A percentile compares a stretch with the other conserved stretches of the same genome.
Evolutionary conservation across 2,113 vertebrate genomes (phyloP).

Genomic region (Urocitellus parryii): DNA sequence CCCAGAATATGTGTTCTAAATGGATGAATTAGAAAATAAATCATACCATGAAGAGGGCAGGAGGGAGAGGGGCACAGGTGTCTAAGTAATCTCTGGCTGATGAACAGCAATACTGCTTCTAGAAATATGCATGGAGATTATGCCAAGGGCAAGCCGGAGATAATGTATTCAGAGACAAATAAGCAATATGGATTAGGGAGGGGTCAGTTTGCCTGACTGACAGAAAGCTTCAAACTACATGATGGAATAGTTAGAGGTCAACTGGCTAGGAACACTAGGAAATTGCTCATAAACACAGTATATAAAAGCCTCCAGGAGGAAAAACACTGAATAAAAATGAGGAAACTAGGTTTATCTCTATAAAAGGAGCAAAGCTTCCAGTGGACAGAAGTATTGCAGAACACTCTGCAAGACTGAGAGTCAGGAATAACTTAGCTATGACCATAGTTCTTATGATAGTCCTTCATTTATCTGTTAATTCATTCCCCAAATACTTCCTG

Average conservation of each 20-base stretch:
- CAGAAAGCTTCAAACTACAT: neutral
- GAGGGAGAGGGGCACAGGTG: conserved; percentile 26
- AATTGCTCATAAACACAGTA: conserved; percentile 57
- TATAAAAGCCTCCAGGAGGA: conserved; percentile 26
- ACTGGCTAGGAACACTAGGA: conserved; percentile 43
- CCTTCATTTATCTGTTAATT: neutral
- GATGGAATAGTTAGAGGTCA: conserved; percentile 64
- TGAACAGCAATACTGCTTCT: conserved; percentile 30
- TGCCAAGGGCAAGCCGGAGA: conserved; percentile 47
- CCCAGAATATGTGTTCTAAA: neutral
- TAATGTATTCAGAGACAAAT: conserved; percentile 41
- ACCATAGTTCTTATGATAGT: neutral
- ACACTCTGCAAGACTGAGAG: neutral
- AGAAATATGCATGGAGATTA: neutral
- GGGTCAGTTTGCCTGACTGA: neutral
- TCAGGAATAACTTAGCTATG: neutral
- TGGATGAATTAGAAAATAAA: conserved; percentile 54
- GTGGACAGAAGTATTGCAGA: neutral
- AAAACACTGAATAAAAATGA: conserved; percentile 58
- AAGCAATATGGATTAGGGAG: conserved; percentile 1
- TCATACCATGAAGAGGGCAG: conserved; percentile 11
- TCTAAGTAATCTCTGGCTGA: neutral
- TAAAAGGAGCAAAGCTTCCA: neutral
- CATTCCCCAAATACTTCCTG: neutral
- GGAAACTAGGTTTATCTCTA: neutral